These are phyloP conservation scores for Eidolon helvum DNA, from an alignment of 2,113 vertebrate genomes.

Conservation along the genomic window DNA sequence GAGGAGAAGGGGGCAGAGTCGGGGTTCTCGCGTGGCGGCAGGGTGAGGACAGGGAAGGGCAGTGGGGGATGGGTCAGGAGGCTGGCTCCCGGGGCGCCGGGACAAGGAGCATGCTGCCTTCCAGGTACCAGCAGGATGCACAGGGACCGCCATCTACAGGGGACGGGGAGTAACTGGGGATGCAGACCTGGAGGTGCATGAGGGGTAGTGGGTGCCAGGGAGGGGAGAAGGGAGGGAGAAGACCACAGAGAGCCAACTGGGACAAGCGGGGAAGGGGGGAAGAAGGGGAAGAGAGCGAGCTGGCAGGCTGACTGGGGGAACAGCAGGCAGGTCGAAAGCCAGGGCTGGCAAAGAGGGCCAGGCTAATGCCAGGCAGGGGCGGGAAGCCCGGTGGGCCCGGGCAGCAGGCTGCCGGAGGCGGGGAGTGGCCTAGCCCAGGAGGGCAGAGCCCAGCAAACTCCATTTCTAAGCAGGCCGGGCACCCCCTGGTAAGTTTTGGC, in stretches of 20 bases:
- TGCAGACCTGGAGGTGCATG: background rate
- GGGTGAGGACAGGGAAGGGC: background rate
- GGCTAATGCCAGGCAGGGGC: background rate
- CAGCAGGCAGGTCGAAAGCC: background rate
- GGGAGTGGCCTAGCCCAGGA: too few relatives aligned
- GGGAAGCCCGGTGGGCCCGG: background rate
- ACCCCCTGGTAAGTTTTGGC: background rate
- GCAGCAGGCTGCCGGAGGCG: background rate
- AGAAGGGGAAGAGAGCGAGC: background rate
- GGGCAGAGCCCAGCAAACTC: background rate
- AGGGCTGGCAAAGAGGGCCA: background rate
- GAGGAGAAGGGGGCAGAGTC: background rate
- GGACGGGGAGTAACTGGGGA: background rate
- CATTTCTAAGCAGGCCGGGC: background rate
- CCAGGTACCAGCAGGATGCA: background rate
- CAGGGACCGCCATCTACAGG: background rate
- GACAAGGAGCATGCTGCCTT: background rate
- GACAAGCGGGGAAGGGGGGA: background rate
- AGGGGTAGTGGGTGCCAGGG: too few relatives aligned
- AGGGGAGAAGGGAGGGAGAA: background rate
- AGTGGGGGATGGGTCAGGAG: background rate
- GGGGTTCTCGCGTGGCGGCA: background rate
- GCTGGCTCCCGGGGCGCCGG: background rate
- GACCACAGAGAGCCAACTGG: background rate
- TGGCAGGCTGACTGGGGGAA: background rate